Conservation (phyloP, 2,113 vertebrate genomes). For the Piprites chloris region DNA sequence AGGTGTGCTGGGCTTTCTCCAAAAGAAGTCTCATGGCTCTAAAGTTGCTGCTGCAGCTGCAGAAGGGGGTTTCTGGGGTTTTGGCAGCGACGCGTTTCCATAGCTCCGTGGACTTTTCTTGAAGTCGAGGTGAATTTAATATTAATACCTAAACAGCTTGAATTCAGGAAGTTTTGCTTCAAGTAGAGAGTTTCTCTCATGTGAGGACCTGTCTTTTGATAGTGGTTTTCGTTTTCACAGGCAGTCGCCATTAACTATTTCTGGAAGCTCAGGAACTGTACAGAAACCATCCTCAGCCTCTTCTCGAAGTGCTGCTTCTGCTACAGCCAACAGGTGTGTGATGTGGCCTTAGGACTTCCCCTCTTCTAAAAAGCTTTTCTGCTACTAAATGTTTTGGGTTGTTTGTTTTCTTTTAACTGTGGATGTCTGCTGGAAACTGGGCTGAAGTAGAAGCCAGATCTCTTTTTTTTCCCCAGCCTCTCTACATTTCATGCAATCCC, state of each 20-base stretch:
- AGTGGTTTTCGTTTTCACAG: conserved; percentile 33
- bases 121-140: not conserved
- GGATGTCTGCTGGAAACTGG: not conserved
- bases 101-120: not conserved
- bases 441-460: not conserved
- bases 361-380: not conserved
- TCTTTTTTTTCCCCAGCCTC: not conserved
- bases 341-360: not conserved
- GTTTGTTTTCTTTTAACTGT: not conserved
- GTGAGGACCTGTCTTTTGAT: not conserved
- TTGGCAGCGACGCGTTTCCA: not conserved
- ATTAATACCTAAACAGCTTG: not conserved
- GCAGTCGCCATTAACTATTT: conserved; percentile 67
- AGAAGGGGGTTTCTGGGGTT: not conserved
- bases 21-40: not conserved
- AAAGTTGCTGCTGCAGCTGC: not conserved
- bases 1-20: conserved; percentile 64
- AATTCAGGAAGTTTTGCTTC: not conserved
- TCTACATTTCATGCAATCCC: not conserved
- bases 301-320: conserved; percentile 58
- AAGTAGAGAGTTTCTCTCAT: not conserved
- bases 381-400: accelerated
- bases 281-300: conserved; percentile 66
- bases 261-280: conserved; percentile 65
- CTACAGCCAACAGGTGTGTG: conserved; percentile 51